A percentile compares a stretch with the other conserved stretches of the same genome.
Evolutionary conservation across 2,888 invertebrate species (phyloP).

Genomic region (Drosophila basisetae): DNA sequence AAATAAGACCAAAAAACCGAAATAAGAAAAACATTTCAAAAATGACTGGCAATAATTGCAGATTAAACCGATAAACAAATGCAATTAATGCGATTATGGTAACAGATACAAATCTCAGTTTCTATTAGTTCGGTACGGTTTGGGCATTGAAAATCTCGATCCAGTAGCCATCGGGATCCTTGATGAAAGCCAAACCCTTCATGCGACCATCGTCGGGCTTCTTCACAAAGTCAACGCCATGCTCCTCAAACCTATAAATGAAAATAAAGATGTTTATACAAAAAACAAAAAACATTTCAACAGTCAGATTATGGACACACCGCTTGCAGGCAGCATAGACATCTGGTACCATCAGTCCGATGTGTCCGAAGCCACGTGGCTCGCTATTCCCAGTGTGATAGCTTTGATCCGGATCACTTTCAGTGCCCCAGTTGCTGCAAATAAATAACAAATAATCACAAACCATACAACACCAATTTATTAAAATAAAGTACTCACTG

Average conservation of each 20-base stretch:
- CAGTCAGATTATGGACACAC: slow-evolving; percentile 43
- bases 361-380: slow-evolving; percentile 96
- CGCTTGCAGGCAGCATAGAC: slow-evolving; percentile 93
- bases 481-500: slow-evolving; percentile 88
- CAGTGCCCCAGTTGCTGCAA: slow-evolving; percentile 96
- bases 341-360: slow-evolving; percentile 95
- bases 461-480: not conserved
- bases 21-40: not conserved
- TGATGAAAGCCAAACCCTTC: slow-evolving; percentile 97
- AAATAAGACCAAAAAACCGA: slow-evolving; percentile 3
- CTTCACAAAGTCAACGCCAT: slow-evolving; percentile 95
- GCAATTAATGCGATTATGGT: slow-evolving; percentile 15
- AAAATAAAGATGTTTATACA: not conserved
- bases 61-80: slow-evolving; percentile 1
- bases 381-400: slow-evolving; percentile 97
- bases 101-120: not conserved
- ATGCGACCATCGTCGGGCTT: slow-evolving; percentile 96
- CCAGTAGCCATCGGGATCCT: slow-evolving; percentile 98
- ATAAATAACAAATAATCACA: not conserved
- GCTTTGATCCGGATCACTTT: slow-evolving; percentile 90
- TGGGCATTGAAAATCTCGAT: slow-evolving; percentile 93
- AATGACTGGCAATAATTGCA: slow-evolving; percentile 19
- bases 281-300: too few relatives aligned
- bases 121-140: slow-evolving; percentile 63
- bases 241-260: slow-evolving; percentile 89